Conservation (phyloP, 2,113 vertebrate species). For the Pontoporia blainvillei region DNA sequence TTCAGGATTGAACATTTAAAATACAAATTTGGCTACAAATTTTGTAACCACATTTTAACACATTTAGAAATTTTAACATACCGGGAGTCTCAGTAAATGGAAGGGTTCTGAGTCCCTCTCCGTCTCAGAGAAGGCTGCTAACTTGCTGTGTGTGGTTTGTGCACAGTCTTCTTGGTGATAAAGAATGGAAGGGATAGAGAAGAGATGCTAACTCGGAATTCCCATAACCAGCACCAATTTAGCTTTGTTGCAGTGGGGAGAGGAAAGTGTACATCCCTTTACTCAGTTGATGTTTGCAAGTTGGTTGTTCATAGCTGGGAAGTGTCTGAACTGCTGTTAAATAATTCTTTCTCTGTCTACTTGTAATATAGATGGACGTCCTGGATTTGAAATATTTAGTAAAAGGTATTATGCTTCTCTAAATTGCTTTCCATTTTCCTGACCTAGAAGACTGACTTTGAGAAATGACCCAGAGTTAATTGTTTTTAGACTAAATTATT, state of each 20-base stretch:
- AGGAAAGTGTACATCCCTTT: neutral
- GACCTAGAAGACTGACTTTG: neutral
- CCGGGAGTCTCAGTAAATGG: neutral
- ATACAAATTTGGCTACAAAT: neutral
- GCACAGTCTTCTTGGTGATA: neutral
- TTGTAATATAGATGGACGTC: neutral
- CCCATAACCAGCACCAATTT: neutral
- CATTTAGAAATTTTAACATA: neutral
- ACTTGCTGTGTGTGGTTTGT: neutral
- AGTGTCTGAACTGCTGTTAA: neutral
- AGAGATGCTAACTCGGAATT: neutral
- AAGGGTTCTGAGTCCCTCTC: neutral
- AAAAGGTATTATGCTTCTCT: neutral
- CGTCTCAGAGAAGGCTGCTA: neutral
- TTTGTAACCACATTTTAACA: neutral
- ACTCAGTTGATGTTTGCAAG: neutral
- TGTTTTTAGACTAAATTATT: slow-evolving; percentile 42
- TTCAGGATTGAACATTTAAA: neutral
- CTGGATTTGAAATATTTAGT: neutral
- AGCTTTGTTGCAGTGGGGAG: neutral
- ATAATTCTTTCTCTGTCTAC: neutral
- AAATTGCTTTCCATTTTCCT: slow-evolving; percentile 10
- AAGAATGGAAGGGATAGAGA: neutral
- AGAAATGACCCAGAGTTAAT: neutral
- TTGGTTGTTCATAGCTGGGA: neutral